phyloP scores from a whole-genome alignment of 2,113 vertebrate genomes.

The Tenebrosternarchus preto region DNA sequence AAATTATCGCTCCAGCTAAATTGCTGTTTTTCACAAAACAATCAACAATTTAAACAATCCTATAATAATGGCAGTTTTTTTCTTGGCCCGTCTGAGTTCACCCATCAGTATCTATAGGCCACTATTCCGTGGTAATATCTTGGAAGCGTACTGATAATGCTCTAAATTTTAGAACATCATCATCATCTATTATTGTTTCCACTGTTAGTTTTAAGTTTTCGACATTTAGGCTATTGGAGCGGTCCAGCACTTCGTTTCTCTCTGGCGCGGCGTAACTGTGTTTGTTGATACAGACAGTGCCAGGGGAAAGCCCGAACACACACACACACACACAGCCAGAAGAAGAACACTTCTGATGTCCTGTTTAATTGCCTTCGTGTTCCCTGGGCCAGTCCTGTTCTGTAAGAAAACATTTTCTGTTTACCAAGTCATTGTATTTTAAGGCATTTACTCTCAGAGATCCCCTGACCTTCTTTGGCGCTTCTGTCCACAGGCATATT shows the following conservation, averaged over 20 bases:
- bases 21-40: slow-evolving; percentile 65
- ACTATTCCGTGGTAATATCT: slow-evolving; percentile 2
- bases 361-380: background rate
- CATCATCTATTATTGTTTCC: slow-evolving; percentile 54
- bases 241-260: slow-evolving; percentile 34
- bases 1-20: slow-evolving; percentile 57
- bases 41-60: slow-evolving; percentile 28
- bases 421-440: too few relatives aligned
- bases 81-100: background rate
- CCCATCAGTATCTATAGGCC: background rate
- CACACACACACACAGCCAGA: background rate
- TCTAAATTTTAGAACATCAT: slow-evolving; percentile 37
- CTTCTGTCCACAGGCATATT: too few relatives aligned
- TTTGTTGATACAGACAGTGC: slow-evolving; percentile 53
- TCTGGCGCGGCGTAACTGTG: background rate
- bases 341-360: background rate
- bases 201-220: slow-evolving; percentile 54
- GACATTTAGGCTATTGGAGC: slow-evolving; percentile 39
- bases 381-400: background rate
- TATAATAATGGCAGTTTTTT: slow-evolving; percentile 37
- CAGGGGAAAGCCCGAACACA: slow-evolving; percentile 44
- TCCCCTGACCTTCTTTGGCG: too few relatives aligned
- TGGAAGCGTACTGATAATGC: slow-evolving; percentile 35
- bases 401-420: too few relatives aligned
- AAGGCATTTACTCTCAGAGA: too few relatives aligned